Percentiles rank a stretch among this genome's conserved stretches.
These are phyloP conservation scores for Xenentodon cancila DNA, from an alignment of 2,797 vertebrate genomes.

Conservation along the genomic window DNA sequence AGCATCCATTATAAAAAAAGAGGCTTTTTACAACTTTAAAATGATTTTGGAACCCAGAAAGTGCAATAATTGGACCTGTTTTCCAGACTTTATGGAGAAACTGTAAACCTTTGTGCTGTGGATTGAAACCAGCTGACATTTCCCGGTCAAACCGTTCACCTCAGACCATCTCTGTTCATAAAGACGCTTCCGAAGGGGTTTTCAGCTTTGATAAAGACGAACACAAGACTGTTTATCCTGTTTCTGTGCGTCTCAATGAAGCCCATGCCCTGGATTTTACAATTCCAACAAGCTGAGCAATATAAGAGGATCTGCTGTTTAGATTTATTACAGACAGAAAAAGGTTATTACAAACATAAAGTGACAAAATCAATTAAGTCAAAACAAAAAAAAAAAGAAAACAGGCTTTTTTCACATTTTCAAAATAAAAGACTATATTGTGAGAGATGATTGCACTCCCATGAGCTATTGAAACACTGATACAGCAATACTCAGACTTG, in stretches of 20 bases:
- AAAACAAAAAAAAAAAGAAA: too few relatives aligned
- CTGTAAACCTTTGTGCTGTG: too few relatives aligned
- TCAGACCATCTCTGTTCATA: constrained; percentile 21
- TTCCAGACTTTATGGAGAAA: too few relatives aligned
- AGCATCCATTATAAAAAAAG: too few relatives aligned
- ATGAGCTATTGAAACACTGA: too few relatives aligned
- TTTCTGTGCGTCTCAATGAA: constrained; percentile 54
- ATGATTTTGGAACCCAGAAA: too few relatives aligned
- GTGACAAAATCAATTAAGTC: background rate
- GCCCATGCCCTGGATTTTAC: constrained; percentile 47
- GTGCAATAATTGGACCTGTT: too few relatives aligned
- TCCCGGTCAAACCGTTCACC: constrained; percentile 26
- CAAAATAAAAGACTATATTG: background rate
- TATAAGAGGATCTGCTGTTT: constrained; percentile 43
- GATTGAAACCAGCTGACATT: constrained; percentile 11
- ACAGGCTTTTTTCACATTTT: background rate
- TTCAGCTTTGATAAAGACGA: constrained; percentile 29
- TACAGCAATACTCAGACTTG: constrained; percentile 38
- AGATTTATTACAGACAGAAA: constrained; percentile 33
- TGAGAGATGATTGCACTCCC: background rate
- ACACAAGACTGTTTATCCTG: constrained; percentile 31
- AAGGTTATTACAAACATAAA: constrained; percentile 20
- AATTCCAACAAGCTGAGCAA: constrained; percentile 47
- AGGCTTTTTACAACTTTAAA: too few relatives aligned
- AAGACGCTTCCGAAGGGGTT: constrained; percentile 18